Percentiles rank a stretch among this genome's conserved stretches.
These are phyloP conservation scores for Tachypleus tridentatus DNA, from an alignment of 1,140 invertebrate genomes.

Conservation along the genomic window DNA sequence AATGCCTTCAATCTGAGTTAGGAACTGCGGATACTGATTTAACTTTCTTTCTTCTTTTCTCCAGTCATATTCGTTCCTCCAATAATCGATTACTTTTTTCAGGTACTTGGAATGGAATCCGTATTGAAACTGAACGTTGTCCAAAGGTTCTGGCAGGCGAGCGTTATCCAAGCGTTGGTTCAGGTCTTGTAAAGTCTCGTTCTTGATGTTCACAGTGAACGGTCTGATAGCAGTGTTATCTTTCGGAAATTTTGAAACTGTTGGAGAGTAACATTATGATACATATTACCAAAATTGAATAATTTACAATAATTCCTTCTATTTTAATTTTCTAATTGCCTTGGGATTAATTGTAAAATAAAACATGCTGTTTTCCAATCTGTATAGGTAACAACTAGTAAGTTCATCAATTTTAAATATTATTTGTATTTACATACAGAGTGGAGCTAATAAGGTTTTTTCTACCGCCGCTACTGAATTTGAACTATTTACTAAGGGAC, in stretches of 20 bases:
- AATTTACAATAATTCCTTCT: too few species aligned
- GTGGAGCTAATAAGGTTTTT: too few species aligned
- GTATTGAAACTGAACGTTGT: conserved; percentile 56
- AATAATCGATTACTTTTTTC: conserved; percentile 56
- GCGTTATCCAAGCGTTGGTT: conserved; percentile 12
- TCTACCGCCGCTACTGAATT: too few species aligned
- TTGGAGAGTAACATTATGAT: too few species aligned
- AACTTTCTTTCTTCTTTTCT: conserved; percentile 47
- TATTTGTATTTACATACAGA: too few species aligned
- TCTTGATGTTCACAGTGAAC: conserved; percentile 15
- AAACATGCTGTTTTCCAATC: too few species aligned
- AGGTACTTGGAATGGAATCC: conserved; percentile 60
- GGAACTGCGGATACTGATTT: conserved; percentile 31
- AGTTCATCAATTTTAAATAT: too few species aligned
- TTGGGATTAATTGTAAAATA: too few species aligned
- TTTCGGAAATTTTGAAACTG: not conserved
- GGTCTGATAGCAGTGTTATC: conserved; percentile 10
- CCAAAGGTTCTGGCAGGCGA: conserved; percentile 38
- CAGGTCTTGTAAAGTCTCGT: conserved; percentile 15
- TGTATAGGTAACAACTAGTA: too few species aligned
- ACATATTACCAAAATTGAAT: too few species aligned
- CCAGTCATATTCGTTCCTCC: conserved; percentile 63
- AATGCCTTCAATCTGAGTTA: conserved; percentile 48
- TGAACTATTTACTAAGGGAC: too few species aligned
- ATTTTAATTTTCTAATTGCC: too few species aligned